Percentiles rank a stretch among this genome's conserved stretches.
Evolutionary conservation across 2,113 vertebrate species (phyloP).

Genomic region (Apodemus sylvaticus): DNA sequence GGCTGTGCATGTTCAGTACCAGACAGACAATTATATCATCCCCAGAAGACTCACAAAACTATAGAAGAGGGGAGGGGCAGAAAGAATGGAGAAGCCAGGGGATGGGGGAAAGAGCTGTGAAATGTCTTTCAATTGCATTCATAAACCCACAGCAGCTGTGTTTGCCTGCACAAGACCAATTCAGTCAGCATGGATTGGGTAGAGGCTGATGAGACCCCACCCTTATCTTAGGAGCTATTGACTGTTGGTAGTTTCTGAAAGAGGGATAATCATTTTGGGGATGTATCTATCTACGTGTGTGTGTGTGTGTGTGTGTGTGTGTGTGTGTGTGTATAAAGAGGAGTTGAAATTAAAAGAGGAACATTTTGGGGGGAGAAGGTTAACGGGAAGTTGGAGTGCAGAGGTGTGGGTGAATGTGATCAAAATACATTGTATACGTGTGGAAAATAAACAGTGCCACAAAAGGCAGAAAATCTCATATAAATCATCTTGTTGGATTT

Average conservation of each 20-base stretch:
- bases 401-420: not conserved
- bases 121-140: not conserved
- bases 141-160: not conserved
- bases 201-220: not conserved
- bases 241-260: not conserved
- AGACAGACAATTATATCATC: not conserved
- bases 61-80: not conserved
- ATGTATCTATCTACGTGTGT: not conserved
- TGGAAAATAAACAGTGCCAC: not conserved
- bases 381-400: not conserved
- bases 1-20: not conserved
- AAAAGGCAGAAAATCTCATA: not conserved
- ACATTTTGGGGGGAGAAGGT: not conserved
- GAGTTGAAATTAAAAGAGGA: not conserved
- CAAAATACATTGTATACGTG: not conserved
- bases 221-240: not conserved
- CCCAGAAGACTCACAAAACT: not conserved
- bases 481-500: conserved; percentile 35
- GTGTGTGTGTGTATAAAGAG: not conserved
- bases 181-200: not conserved
- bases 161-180: not conserved
- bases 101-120: not conserved
- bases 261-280: not conserved
- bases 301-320: not conserved
- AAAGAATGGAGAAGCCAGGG: not conserved